Evolutionary conservation across 2,797 vertebrate genomes (phyloP).

Genomic region (Pitangus sulphuratus): DNA sequence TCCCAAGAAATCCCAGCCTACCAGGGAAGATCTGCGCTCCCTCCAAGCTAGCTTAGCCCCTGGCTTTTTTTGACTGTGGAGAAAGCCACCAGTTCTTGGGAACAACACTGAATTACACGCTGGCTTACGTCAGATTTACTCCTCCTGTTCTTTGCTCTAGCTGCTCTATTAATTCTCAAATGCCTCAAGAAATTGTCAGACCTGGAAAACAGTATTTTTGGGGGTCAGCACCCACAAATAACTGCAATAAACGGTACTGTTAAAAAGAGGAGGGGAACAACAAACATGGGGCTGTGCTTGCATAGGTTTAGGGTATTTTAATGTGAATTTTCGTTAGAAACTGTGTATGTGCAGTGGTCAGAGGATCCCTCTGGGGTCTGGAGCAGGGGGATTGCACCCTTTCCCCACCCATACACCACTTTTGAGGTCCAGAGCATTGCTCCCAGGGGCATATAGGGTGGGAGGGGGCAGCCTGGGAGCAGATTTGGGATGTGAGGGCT

Average conservation of each 20-base stretch:
- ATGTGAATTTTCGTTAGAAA: not conserved
- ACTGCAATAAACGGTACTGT: not conserved
- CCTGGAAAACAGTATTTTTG: slow-evolving; percentile 14
- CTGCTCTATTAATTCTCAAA: slow-evolving; percentile 58
- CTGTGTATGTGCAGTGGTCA: fast-evolving
- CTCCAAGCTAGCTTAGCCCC: slow-evolving; percentile 22
- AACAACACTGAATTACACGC: slow-evolving; percentile 37
- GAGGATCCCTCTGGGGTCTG: fast-evolving
- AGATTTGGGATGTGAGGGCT: slow-evolving; percentile 47
- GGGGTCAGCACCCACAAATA: slow-evolving; percentile 20
- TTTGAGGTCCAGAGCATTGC: not conserved
- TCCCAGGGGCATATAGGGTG: not conserved
- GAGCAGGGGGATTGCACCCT: fast-evolving
- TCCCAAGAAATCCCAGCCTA: slow-evolving; percentile 34
- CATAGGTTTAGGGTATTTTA: not conserved
- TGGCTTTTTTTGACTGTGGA: slow-evolving; percentile 24
- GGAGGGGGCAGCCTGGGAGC: fast-evolving
- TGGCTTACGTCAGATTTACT: slow-evolving; percentile 68
- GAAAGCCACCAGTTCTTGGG: slow-evolving; percentile 51
- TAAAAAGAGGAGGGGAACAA: not conserved
- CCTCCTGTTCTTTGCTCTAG: slow-evolving; percentile 44
- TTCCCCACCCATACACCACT: not conserved
- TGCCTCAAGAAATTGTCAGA: not conserved
- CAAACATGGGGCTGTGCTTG: fast-evolving
- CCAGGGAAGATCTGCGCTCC: not conserved